Evolutionary conservation across 2,113 vertebrate species (phyloP), one percentile per base, ranked within the genome.

Genomic region (Urocynchramus pylzowi): DNA sequence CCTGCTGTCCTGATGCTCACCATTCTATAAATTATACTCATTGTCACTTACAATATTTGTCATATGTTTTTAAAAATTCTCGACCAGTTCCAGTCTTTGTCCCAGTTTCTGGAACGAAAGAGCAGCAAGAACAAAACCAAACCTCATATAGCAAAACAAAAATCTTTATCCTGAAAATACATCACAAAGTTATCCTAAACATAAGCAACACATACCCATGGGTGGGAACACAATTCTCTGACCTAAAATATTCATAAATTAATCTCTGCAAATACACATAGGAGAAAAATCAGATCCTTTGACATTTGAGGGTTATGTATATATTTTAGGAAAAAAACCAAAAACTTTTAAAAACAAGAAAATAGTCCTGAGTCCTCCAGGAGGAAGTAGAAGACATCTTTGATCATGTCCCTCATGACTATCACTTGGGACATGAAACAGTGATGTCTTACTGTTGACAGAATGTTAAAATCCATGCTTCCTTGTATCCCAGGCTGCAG

Each of bases 191-290:
- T 85, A 45, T 45, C 37, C 31, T 65, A 90, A 79, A 52, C 4
- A 7, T 47, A 91, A 84, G 35, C 16, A 87, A 91, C 83, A 57
- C 23, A 53, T 76, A 80, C 28, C 21, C 70, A 86, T 42, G 74
- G 70, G 78, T 79, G 31, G 18, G 23, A 93, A 41, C 16, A 90
- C n/a, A 83, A 57, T 90, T 92, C 87, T 93, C 45, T 31, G n/a
- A 83, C 41, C 10, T 91, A 90, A 95, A 94, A 86, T 90, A 94
- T 86, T 94, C 9, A 85, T 68, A 80, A 83, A 83, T 61, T 76
- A 90, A 90, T 83, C 10, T 86, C 45, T 57, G 49, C 37, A 23
- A 61, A 37, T 53, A 73, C 9, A n/a, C 70, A 56, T 1, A 73
- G 57, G 41, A 91, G 41, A 80, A 76, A 83, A 85, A 77, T 18